Evolutionary conservation across 1,140 invertebrate genomes (phyloP).

Genomic region (Vanessa tameamea): DNA sequence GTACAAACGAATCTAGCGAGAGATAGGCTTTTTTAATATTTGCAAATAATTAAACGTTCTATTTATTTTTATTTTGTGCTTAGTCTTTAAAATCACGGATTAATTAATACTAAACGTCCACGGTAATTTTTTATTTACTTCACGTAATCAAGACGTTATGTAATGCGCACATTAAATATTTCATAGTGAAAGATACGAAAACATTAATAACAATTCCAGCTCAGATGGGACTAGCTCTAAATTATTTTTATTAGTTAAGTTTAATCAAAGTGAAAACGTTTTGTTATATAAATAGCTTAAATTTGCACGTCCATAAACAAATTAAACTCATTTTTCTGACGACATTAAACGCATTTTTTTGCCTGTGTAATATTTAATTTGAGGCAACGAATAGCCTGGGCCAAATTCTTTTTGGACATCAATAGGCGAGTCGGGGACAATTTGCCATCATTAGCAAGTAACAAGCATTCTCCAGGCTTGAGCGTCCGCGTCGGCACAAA

Average conservation of each 20-base stretch:
- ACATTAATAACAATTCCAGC: background rate
- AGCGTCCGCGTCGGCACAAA: constrained; percentile 51
- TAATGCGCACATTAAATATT: background rate
- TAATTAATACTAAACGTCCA: too few relatives aligned
- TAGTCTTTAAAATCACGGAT: too few relatives aligned
- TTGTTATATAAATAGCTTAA: constrained; percentile 16
- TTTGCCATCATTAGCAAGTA: constrained; percentile 68
- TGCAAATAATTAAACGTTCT: too few relatives aligned
- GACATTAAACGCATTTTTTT: constrained; percentile 50
- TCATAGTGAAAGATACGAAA: background rate
- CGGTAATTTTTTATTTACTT: too few relatives aligned
- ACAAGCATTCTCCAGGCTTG: constrained; percentile 51
- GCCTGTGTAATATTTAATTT: constrained; percentile 65
- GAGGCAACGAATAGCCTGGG: constrained; percentile 44
- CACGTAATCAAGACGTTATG: too few relatives aligned
- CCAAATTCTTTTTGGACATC: constrained; percentile 66
- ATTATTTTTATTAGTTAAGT: constrained; percentile 11
- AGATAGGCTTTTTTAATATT: too few relatives aligned
- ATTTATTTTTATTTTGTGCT: too few relatives aligned
- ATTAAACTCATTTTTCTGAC: constrained; percentile 41
- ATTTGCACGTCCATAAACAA: constrained; percentile 26
- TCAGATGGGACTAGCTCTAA: background rate
- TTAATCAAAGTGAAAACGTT: constrained; percentile 15
- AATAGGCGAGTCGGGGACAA: constrained; percentile 56
- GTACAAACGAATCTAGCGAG: too few relatives aligned